Base-by-base conservation (phyloP, 2,888 invertebrate genomes). In the Microctonus brassicae region DNA sequence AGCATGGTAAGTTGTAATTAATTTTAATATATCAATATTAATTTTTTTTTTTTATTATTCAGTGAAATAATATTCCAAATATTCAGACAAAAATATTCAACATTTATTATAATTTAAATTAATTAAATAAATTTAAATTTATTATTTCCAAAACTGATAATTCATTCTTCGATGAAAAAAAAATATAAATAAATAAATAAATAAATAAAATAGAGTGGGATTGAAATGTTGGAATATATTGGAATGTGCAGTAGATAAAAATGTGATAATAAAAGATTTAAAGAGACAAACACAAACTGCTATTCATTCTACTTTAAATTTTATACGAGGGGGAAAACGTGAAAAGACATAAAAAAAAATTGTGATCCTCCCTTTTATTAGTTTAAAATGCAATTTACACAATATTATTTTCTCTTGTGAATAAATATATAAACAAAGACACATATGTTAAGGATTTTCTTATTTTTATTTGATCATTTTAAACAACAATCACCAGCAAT, bases 1-100 rank as follows among this genome's bases (percentile, higher is more conserved):
- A 80, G 70, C 82, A 87, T 79, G 87, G 87, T 87, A 73, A 86
- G 87, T 81, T 60, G 5, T 47, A 69, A 57, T 26, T n/a, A 39
- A 26, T 10, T 36, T 6, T 5, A 0, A 26, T 24, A 47, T 22
- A 24, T n/a, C n/a, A n/a, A n/a, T n/a, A n/a, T n/a, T n/a, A 17
- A 53, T 42, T 20, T 57, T 52, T 53, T 53, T 24, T 60, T 2
- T 11, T 11, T 7, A 33, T 61, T 39, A 22, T n/a, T 36, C 33
- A 33, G 26, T 3, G n/a, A n/a, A n/a, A n/a, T n/a, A n/a, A n/a
- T n/a, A n/a, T n/a, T n/a, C n/a, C n/a, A n/a, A n/a, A n/a, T n/a
- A n/a, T n/a, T n/a, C n/a, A 36, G 10, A 36, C 11, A 11, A 36
- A 36, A 5, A 39, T 39, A n/a, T n/a, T 1, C 13, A 1, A 0